phyloP scores from a whole-genome alignment of 1,140 invertebrate species.

The Tetramorium simillimum region DNA sequence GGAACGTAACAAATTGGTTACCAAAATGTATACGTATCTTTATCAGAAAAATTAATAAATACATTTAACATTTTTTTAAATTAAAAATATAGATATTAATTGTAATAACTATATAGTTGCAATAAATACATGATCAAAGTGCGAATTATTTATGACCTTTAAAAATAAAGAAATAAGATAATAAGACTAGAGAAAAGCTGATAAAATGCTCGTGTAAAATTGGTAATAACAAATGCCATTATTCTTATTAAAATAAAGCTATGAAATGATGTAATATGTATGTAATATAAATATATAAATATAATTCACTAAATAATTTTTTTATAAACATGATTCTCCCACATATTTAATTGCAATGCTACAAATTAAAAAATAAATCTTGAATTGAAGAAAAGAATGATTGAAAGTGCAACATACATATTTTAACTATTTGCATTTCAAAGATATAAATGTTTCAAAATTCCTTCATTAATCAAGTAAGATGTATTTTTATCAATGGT shows the following conservation, averaged over 20 bases:
- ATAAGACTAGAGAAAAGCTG: constrained; percentile 49
- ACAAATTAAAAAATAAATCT: not conserved
- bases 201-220: constrained; percentile 41
- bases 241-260: constrained; percentile 9
- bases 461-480: not conserved
- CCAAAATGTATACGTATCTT: not conserved
- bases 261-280: constrained; percentile 16
- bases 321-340: not conserved
- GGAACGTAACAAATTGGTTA: not conserved
- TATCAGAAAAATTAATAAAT: constrained; percentile 20
- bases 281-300: not conserved
- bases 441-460: not conserved
- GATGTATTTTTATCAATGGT: not conserved
- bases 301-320: constrained; percentile 13
- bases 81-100: constrained; percentile 18
- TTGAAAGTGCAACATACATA: not conserved
- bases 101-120: not conserved
- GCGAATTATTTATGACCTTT: constrained; percentile 4
- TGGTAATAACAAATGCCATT: constrained; percentile 33
- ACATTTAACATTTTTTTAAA: constrained; percentile 31
- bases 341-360: not conserved
- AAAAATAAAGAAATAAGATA: constrained; percentile 28
- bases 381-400: not conserved
- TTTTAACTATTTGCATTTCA: not conserved
- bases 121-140: constrained; percentile 36